A percentile compares a stretch with the other conserved stretches of the same genome.
phyloP scores from a whole-genome alignment of 1,140 invertebrate genomes.

The Leptinotarsa undecemlineata region DNA sequence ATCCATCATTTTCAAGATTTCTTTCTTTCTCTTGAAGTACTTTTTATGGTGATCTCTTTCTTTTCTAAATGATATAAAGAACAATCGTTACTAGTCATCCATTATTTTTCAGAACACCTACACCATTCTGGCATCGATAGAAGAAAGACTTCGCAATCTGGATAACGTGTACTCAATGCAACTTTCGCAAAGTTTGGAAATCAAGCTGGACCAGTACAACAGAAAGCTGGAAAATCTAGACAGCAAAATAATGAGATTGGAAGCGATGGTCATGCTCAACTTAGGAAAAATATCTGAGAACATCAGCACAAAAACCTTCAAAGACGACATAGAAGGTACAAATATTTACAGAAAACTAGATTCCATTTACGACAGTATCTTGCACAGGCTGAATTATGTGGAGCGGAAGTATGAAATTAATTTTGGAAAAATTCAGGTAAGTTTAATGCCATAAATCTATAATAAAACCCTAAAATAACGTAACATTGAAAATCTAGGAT shows the following conservation, averaged over 20 bases:
- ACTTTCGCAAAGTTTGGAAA: slow-evolving; percentile 55
- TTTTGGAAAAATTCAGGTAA: slow-evolving; percentile 53
- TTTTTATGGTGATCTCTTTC: too few species aligned
- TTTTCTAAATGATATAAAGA: too few species aligned
- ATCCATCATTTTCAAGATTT: too few species aligned
- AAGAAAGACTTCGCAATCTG: slow-evolving; percentile 61
- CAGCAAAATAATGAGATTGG: slow-evolving; percentile 58
- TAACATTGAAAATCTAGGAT: slow-evolving; percentile 32
- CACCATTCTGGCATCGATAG: slow-evolving; percentile 59
- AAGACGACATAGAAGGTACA: slow-evolving; percentile 55
- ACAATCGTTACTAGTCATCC: too few species aligned
- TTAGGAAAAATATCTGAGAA: slow-evolving; percentile 55
- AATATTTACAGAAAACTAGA: slow-evolving; percentile 55
- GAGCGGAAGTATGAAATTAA: slow-evolving; percentile 53
- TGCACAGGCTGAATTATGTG: slow-evolving; percentile 52
- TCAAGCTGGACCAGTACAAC: slow-evolving; percentile 56
- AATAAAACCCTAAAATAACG: neutral
- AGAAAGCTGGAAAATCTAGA: slow-evolving; percentile 62
- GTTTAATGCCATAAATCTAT: neutral
- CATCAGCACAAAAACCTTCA: slow-evolving; percentile 53
- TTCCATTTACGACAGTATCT: slow-evolving; percentile 54
- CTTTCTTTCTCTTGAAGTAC: too few species aligned
- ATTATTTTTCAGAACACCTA: slow-evolving; percentile 23
- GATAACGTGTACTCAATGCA: slow-evolving; percentile 57
- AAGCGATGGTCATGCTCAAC: slow-evolving; percentile 52